A percentile compares a stretch with the other conserved stretches of the same genome.
Conservation (phyloP, 2,113 vertebrate genomes). For the Steatornis caripensis region DNA sequence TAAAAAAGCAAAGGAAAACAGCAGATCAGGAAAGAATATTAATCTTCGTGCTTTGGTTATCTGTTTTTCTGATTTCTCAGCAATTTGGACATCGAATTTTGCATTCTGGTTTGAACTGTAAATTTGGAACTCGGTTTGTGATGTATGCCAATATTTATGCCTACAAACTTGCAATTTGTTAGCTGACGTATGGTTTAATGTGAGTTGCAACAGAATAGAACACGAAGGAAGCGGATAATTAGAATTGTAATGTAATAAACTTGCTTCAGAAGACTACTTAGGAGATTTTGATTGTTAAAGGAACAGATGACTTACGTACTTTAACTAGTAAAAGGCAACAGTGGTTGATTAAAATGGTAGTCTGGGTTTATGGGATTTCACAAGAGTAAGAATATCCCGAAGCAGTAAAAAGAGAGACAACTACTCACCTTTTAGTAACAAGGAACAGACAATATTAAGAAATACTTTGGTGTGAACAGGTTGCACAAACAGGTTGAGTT, state of each 20-base stretch:
- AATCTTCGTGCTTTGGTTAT: neutral
- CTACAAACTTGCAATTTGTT: neutral
- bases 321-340: neutral
- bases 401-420: neutral
- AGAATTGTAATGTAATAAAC: neutral
- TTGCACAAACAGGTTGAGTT: neutral
- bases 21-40: neutral
- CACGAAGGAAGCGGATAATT: neutral
- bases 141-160: neutral
- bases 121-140: neutral
- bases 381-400: neutral
- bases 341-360: neutral
- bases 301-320: neutral
- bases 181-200: neutral
- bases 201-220: neutral
- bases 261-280: neutral
- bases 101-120: neutral
- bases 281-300: neutral
- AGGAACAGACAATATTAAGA: neutral
- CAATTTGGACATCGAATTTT: neutral
- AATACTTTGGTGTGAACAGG: neutral
- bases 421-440: neutral
- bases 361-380: neutral
- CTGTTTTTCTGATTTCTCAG: neutral
- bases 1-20: neutral